Base-by-base conservation (phyloP, 1,140 invertebrate genomes). In the Papilio polytes region DNA sequence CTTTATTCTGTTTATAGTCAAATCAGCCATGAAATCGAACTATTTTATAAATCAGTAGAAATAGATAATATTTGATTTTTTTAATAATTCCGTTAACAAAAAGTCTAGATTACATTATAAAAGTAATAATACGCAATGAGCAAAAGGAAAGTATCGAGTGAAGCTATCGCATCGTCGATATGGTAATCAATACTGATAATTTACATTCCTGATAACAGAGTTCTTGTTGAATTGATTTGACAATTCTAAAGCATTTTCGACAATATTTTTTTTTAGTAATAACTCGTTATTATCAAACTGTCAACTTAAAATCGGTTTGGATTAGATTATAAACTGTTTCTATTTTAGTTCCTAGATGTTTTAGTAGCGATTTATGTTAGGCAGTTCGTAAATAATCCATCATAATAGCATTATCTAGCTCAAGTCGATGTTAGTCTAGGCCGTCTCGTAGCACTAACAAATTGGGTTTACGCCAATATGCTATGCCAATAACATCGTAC, bases 141-240 rank as follows among this genome's bases (percentile, higher is more conserved):
- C 53, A 53, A 85, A 85, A 87, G 80, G 85, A 86, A 89, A 86
- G 85, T 84, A 85, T 85, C 82, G 72, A 83, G 84, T 85, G 84
- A 80, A 76, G 82, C 84, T 91, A 90, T 92, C 89, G 82, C 73
- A 56, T 78, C 86, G 86, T 22, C 88, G 90, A 92, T 91, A 92
- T 84, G 84, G 86, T 92, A 92, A 93, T 92, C 92, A 85, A 89
- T 89, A 87, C 81, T 88, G 90, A 92, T 93, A 91, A 89, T 85
- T 82, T 73, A 80, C 82, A 86, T 81, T 78, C 73, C 56, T 63
- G 89, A 91, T 93, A 92, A 87, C 74, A n/a, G 66, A 79, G 86
- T 81, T 85, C 82, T 86, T 83, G 82, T 83, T 80, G 81, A 82
- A 85, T 77, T 80, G 77, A 85, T 85, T 80, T 83, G 20, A 12